Base-by-base conservation (phyloP, 2,888 invertebrate species). In the Philopedon plagiatum region DNA sequence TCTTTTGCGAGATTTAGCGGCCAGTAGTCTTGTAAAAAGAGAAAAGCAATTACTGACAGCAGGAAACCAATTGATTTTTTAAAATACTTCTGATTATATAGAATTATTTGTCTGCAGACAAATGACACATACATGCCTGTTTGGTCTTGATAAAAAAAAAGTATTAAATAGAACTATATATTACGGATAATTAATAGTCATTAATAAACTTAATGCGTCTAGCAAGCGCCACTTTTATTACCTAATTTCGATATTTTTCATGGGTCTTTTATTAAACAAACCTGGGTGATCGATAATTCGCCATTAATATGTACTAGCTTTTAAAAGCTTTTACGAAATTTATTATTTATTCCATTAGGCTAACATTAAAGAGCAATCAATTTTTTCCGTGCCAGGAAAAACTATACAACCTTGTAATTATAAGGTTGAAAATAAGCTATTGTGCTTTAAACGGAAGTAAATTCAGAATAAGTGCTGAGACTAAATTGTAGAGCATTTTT, bases 401-500 rank as follows among this genome's bases (percentile, higher is more conserved):
- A 54, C 26, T 51, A 29, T 23, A 15, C 15, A 15, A 29, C 51
- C 18, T 54, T 4, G 18, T 54, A 54, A 54, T 54, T 11, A 54
- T 15, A 8, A 29, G 29, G 26, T 29, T 54, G 1, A 13, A 29
- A 54, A 29, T 13, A 15, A 23, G 29, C 51, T 29, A 54, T 37
- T 58, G 26, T 21, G 21, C 39, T 58, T 15, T 58, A 39, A 39
- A 58, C 4, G 37, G n/a, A 9, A 23, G 37, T 21, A 58, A 58
- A 58, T 39, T 58, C 39, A 29, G 19, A 39, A 19, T 39, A 37
- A 58, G 23, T 41, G 19, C 15, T 37, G 8, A 37, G 9, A 21
- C 26, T 37, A 37, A 39, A 41, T 58, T 41, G 41, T 37, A 58
- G 58, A 58, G 21, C 58, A 37, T 54, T 54, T 54, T 54, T 58